Conservation (phyloP, 2,888 invertebrate species). For the Pyrochroa serraticornis region DNA sequence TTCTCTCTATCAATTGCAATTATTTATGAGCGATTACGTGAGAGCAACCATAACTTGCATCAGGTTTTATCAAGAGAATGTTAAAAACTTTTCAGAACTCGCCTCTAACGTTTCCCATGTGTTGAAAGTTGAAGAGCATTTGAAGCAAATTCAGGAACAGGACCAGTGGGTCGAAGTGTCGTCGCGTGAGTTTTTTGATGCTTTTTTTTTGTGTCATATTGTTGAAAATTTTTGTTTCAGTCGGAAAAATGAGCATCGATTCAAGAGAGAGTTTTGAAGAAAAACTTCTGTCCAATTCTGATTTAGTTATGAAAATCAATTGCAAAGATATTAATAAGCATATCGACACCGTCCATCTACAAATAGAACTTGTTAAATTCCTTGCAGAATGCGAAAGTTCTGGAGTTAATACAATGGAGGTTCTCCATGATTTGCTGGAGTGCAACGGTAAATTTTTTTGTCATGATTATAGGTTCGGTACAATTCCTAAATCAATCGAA, state of each 20-base stretch:
- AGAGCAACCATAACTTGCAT: slow-evolving; percentile 83
- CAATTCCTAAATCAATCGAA: no score
- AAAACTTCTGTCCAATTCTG: slow-evolving; percentile 60
- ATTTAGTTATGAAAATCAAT: slow-evolving; percentile 74
- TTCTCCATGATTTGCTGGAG: slow-evolving; percentile 45
- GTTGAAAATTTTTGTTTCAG: slow-evolving; percentile 28
- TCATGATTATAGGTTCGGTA: no score
- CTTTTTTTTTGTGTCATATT: no score
- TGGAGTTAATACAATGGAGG: slow-evolving; percentile 56
- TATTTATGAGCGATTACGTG: slow-evolving; percentile 73
- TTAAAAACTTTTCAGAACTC: slow-evolving; percentile 64
- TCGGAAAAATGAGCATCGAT: slow-evolving; percentile 32
- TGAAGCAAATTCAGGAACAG: slow-evolving; percentile 67
- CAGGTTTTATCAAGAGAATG: slow-evolving; percentile 71
- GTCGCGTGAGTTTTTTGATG: slow-evolving; percentile 43
- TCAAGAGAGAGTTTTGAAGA: slow-evolving; percentile 47
- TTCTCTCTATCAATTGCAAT: slow-evolving; percentile 76
- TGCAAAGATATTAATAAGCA: slow-evolving; percentile 76
- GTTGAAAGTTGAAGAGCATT: slow-evolving; percentile 67
- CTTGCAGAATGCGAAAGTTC: slow-evolving; percentile 68
- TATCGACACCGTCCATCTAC: slow-evolving; percentile 79
- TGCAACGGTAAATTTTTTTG: slow-evolving; percentile 37
- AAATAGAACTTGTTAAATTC: slow-evolving; percentile 80
- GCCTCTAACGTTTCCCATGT: slow-evolving; percentile 61
- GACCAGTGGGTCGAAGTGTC: slow-evolving; percentile 62